Evolutionary conservation across 2,113 vertebrate species (phyloP).

Genomic region (Psilopsiagon aymara): DNA sequence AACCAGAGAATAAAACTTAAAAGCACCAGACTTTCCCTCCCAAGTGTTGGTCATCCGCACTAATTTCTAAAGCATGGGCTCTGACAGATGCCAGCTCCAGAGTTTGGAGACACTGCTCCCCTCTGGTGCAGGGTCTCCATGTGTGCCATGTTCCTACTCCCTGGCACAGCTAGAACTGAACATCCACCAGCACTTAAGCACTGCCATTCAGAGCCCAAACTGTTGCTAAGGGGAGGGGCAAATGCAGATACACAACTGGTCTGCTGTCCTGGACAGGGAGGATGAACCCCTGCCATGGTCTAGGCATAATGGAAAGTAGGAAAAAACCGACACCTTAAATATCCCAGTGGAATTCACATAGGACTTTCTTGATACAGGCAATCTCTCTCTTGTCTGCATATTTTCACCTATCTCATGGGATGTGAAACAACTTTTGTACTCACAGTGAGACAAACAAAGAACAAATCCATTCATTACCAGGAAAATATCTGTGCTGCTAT

Average conservation of each 20-base stretch:
- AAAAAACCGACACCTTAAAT: not conserved
- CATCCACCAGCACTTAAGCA: not conserved
- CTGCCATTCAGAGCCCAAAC: accelerated
- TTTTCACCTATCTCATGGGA: not conserved
- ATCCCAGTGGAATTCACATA: not conserved
- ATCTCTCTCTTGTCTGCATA: not conserved
- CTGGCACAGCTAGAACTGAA: not conserved
- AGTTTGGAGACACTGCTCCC: not conserved
- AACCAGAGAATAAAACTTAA: not conserved
- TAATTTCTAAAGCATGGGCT: not conserved
- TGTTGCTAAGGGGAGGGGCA: not conserved
- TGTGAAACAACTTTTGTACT: not conserved
- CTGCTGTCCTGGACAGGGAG: not conserved
- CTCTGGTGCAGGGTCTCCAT: not conserved
- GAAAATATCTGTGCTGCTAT: not conserved
- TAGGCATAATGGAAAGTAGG: not conserved
- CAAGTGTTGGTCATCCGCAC: not conserved
- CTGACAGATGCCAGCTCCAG: not conserved
- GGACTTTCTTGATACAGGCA: not conserved
- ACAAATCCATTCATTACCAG: not conserved
- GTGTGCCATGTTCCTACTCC: not conserved
- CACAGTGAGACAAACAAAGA: not conserved
- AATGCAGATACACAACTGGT: not conserved
- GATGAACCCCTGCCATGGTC: not conserved
- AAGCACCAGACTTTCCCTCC: not conserved